Evolutionary conservation across 2,113 vertebrate genomes (phyloP), one percentile per base, ranked within the genome.

Genomic region (Siphamia tubifer): DNA sequence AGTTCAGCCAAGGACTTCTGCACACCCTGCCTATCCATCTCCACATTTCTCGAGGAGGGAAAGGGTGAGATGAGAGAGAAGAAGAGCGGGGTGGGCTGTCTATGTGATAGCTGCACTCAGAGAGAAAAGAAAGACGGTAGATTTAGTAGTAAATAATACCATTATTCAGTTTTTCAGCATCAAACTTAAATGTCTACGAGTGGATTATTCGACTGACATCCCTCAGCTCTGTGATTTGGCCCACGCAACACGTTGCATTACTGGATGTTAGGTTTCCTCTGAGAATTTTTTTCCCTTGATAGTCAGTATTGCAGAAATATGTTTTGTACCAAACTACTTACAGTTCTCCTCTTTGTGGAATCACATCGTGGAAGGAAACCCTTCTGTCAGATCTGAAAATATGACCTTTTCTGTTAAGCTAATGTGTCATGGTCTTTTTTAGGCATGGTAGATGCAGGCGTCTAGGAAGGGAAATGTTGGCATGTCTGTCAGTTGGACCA

Each of bases 1-100:
- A 65, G 85, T 86, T 87, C 87, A 90, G 76, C 85, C 87, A 90
- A 90, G 88, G 88, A 90, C 88, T 89, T 66, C 39, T 52, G 74
- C 64, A 55, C 77, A 51, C 73, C 31, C 52, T 68, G 69, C 87
- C 83, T 70, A 86, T 88, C 86, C 76, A 84, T 86, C 83, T 87
- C 79, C 67, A 68, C 51, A 0, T 47, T 56, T 70, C 61, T 63
- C 60, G 63, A 38, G n/a, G 49, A 43, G 39, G 47, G 44, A 56
- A 21, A 58, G 20, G 8, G 9, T 19, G 48, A 55, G 43, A 42
- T n/a, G 61, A 31, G 21, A 20, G 13, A 39, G 32, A 30, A 19
- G 35, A 27, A 43, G 28, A 39, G 53, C 65, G 40, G 43, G 54
- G 57, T 72, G 54, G 4, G 28, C 19, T 64, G 49, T 53, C 58